Evolutionary conservation across 2,113 vertebrate species (phyloP).

Genomic region (Cephalophus harveyi): DNA sequence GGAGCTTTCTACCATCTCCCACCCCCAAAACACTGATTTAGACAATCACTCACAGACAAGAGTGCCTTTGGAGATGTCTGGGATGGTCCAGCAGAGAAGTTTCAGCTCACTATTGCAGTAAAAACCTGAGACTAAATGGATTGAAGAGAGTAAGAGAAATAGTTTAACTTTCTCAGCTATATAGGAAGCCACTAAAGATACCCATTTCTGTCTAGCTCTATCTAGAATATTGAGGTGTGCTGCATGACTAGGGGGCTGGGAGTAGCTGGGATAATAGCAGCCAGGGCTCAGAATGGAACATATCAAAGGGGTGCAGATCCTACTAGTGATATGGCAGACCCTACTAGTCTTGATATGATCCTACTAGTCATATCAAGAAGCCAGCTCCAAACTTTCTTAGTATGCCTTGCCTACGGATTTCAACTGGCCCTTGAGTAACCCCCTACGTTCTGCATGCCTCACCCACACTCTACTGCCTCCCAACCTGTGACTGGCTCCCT

Average conservation of each 20-base stretch:
- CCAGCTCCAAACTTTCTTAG: neutral
- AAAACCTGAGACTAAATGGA: neutral
- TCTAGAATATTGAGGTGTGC: neutral
- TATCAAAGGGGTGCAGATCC: neutral
- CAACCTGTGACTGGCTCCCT: neutral
- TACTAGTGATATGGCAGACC: neutral
- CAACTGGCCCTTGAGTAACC: neutral
- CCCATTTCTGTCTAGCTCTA: neutral
- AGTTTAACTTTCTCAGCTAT: neutral
- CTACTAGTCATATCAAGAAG: neutral
- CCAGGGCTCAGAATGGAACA: neutral
- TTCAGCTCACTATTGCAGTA: neutral
- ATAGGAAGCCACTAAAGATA: neutral
- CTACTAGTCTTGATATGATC: neutral
- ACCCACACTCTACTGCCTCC: neutral
- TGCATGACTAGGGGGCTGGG: neutral
- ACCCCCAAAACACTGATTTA: neutral
- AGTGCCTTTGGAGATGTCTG: neutral
- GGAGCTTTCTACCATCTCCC: neutral
- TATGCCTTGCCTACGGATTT: neutral
- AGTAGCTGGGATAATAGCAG: neutral
- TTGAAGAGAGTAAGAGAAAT: neutral
- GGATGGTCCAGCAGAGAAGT: neutral
- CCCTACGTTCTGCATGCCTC: neutral
- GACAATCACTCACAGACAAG: neutral